Conservation (phyloP, 2,113 vertebrate genomes). For the Sylvietta virens region DNA sequence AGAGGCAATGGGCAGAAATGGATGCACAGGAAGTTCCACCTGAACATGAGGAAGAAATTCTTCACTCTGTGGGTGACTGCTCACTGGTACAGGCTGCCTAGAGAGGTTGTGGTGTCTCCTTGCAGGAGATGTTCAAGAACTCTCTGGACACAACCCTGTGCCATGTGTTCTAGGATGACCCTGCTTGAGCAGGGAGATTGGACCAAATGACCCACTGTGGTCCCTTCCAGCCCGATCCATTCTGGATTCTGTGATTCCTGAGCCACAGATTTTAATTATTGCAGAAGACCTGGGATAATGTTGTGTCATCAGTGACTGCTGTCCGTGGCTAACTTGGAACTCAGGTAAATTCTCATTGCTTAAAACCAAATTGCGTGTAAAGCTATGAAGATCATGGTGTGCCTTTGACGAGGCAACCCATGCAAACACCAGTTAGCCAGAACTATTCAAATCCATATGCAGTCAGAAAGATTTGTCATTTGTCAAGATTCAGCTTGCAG, state of each 20-base stretch:
- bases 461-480: background rate
- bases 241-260: background rate
- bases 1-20: background rate
- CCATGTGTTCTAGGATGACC: background rate
- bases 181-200: background rate
- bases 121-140: background rate
- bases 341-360: background rate
- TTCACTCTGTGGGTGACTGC: rapidly evolving
- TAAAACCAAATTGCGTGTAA: background rate
- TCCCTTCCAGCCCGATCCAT: background rate
- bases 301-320: background rate
- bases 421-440: background rate
- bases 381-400: background rate
- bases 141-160: background rate
- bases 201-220: background rate
- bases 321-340: background rate
- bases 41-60: background rate
- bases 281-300: background rate
- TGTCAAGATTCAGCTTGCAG: background rate
- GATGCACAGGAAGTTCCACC: background rate
- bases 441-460: background rate
- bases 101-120: background rate
- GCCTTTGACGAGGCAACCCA: background rate
- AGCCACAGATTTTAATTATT: background rate
- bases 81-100: background rate